Conservation (phyloP, 2,888 invertebrate species). For the Noctuana brunneofusca region DNA sequence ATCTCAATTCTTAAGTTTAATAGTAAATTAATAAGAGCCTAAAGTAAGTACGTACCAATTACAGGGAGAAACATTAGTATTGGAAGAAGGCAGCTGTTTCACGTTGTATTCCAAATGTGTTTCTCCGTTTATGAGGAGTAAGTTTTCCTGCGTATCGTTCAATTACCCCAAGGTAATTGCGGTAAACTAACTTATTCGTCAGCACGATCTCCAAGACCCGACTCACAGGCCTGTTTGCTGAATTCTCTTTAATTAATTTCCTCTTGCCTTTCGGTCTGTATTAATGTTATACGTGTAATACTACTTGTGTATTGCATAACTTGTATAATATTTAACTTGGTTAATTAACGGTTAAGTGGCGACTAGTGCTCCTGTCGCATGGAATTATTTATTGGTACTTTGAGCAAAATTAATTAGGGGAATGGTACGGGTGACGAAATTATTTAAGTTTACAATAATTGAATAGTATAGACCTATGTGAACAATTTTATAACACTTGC, state of each 20-base stretch:
- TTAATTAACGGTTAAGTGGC: slow-evolving; percentile 21
- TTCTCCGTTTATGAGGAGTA: no score
- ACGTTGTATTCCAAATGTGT: no score
- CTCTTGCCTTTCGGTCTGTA: slow-evolving; percentile 12
- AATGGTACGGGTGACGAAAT: slow-evolving; percentile 9
- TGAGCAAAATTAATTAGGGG: slow-evolving; percentile 22
- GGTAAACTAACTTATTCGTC: slow-evolving; percentile 15
- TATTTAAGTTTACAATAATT: slow-evolving; percentile 8
- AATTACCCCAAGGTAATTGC: background rate
- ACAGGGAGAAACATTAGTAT: no score
- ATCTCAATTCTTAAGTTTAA: no score
- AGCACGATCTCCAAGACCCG: slow-evolving; percentile 8
- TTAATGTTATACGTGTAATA: slow-evolving; percentile 1
- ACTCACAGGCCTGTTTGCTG: slow-evolving; percentile 4
- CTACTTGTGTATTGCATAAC: background rate
- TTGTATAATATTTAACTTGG: slow-evolving; percentile 1
- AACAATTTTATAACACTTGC: background rate
- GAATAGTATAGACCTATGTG: background rate
- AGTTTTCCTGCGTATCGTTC: no score
- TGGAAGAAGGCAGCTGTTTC: no score
- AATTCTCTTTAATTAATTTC: slow-evolving; percentile 27
- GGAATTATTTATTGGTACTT: slow-evolving; percentile 8
- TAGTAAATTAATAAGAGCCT: no score
- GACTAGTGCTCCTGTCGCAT: background rate
- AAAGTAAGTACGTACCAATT: no score